Evolutionary conservation across 2,888 invertebrate genomes (phyloP), one percentile per base, ranked within the genome.

Genomic region (Bombylius major): DNA sequence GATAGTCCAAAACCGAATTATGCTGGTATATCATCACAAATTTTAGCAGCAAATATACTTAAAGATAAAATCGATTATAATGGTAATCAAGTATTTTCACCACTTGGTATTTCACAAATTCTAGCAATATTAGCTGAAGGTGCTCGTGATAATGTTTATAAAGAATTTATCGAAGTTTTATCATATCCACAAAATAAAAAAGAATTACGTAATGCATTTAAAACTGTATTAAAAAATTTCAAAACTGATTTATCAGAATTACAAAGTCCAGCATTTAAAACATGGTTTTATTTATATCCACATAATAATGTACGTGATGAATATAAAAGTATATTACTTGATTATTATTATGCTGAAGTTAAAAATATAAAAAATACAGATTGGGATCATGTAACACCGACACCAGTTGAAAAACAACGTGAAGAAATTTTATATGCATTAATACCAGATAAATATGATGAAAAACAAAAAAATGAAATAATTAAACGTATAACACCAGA

Each of bases 221-320:
- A 65, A 48, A 56, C 61, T 4, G 64, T 72, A 31, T 53, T 73
- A 49, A 58, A 62, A 13, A 64, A 64, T 60, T 70, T 70, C 48
- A 65, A 68, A 59, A 63, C 65, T 42, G 53, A 56, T 45, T 34
- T 36, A 8, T 63, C 60, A 0, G 63, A 65, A 4, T 60, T 62
- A 4, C 60, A 62, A 8, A 73, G 76, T 57, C 83, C 83, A 1
- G 81, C 83, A 61, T 73, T 84, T 60, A 81, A 82, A 65, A 82
- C 82, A 63, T 84, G 79, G 76, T 79, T 84, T 64, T 84, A 84
- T 63, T 78, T 84, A 7, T 84, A 83, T 67, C 81, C 81, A 64
- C 83, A 83, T 63, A 79, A 81, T 64, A 79, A 80, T 0, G 79
- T 80, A 5, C 77, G 79, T 58, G 78, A 82, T 47, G 78, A 79